phyloP scores from a whole-genome alignment of 2,113 vertebrate species.

The Psephotus haematonotus region DNA sequence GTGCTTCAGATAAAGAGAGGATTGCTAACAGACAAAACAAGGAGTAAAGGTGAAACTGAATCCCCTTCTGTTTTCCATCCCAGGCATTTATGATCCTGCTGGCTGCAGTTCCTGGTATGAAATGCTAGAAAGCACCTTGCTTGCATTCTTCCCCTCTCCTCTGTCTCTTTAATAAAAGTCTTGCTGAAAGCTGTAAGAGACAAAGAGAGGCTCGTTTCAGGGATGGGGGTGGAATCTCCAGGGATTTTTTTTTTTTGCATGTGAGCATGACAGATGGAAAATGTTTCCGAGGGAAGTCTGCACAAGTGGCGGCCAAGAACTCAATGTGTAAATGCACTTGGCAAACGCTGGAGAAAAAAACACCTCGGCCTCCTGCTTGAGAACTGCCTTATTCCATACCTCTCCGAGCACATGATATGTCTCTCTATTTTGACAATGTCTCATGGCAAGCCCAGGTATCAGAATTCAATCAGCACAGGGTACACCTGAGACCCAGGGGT shows the following conservation, averaged over 20 bases:
- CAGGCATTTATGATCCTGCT: not conserved
- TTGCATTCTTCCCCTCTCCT: not conserved
- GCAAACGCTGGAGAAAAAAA: not conserved
- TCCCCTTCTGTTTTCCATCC: not conserved
- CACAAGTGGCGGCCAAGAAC: constrained; percentile 16
- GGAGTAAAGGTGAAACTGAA: not conserved
- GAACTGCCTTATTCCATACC: not conserved
- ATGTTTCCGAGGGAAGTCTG: constrained; percentile 29
- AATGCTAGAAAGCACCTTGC: not conserved
- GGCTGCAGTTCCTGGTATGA: not conserved
- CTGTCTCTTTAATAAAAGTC: not conserved
- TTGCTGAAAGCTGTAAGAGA: not conserved
- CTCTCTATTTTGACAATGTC: not conserved
- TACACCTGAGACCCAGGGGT: not conserved
- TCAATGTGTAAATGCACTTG: constrained; percentile 35
- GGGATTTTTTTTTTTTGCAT: not conserved
- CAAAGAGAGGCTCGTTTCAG: not conserved
- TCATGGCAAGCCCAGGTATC: not conserved
- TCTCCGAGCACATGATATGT: not conserved
- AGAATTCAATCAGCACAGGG: not conserved
- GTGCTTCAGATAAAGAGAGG: not conserved
- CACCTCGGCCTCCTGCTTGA: not conserved
- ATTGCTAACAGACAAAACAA: not conserved
- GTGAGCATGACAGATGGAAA: constrained; percentile 34
- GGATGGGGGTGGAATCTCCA: not conserved